A percentile compares a stretch with the other conserved stretches of the same genome.
phyloP scores from a whole-genome alignment of 2,888 invertebrate species.

The Cerceris rybyensis region DNA sequence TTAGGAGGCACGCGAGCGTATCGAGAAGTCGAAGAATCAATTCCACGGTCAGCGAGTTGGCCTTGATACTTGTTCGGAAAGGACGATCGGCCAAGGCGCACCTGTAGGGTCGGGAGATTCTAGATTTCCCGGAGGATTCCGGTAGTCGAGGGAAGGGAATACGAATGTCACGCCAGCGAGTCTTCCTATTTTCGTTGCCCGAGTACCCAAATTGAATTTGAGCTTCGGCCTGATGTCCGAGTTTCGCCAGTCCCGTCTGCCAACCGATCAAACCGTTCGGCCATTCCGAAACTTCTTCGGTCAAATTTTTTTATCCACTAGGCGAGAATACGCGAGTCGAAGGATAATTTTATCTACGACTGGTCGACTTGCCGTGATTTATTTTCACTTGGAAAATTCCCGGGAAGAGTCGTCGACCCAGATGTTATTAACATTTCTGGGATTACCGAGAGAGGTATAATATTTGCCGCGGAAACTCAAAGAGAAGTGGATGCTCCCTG shows the following conservation, averaged over 20 bases:
- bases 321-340: no score
- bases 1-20: slow-evolving; percentile 50
- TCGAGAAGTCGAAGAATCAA: slow-evolving; percentile 77
- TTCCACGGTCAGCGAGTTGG: slow-evolving; percentile 87
- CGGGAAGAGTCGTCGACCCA: no score
- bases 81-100: slow-evolving; percentile 88
- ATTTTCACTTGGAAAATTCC: no score
- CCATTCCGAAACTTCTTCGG: slow-evolving; percentile 11
- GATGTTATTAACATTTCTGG: no score
- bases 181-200: slow-evolving; percentile 71
- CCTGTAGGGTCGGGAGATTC: slow-evolving; percentile 92
- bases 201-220: slow-evolving; percentile 48
- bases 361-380: no score
- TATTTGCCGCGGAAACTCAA: no score
- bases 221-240: slow-evolving; percentile 10
- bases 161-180: slow-evolving; percentile 89
- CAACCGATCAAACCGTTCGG: slow-evolving; percentile 10
- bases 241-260: slow-evolving; percentile 12
- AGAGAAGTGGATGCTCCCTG: no score
- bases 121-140: slow-evolving; percentile 90
- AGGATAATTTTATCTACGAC: no score
- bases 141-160: slow-evolving; percentile 85
- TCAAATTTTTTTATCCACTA: no score
- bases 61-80: slow-evolving; percentile 86
- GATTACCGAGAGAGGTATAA: no score